These are phyloP conservation scores for Papilio dardanus DNA, from an alignment of 1,140 invertebrate species.

Conservation along the genomic window DNA sequence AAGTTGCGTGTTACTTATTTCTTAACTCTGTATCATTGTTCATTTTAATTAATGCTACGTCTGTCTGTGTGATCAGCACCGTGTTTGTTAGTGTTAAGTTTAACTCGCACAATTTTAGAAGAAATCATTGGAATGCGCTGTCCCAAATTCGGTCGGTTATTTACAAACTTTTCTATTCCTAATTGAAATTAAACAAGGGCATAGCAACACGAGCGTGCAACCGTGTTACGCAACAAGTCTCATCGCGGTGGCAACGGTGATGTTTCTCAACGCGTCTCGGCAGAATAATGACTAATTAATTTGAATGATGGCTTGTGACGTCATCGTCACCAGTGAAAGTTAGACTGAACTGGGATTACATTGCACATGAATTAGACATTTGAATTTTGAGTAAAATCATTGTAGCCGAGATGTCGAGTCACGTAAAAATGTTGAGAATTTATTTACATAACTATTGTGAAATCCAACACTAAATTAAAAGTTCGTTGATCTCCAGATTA, in stretches of 20 bases:
- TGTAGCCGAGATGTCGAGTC: background rate
- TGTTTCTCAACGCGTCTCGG: conserved; percentile 20
- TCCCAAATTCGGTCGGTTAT: background rate
- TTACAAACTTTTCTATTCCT: background rate
- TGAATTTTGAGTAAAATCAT: background rate
- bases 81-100: background rate
- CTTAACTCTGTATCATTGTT: background rate
- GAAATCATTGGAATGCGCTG: background rate
- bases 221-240: background rate
- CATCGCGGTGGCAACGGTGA: background rate
- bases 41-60: background rate
- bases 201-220: background rate
- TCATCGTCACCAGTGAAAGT: conserved; percentile 15
- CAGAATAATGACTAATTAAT: conserved; percentile 27
- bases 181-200: background rate
- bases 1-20: background rate
- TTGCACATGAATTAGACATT: conserved; percentile 2
- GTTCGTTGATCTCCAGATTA: background rate
- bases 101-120: background rate
- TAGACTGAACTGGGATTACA: background rate
- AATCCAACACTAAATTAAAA: background rate
- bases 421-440: background rate
- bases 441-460: background rate
- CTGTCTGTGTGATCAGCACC: background rate
- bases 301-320: conserved; percentile 26